Evolutionary conservation across 2,888 invertebrate species (phyloP).

Genomic region (Caenorhabditis sinica): DNA sequence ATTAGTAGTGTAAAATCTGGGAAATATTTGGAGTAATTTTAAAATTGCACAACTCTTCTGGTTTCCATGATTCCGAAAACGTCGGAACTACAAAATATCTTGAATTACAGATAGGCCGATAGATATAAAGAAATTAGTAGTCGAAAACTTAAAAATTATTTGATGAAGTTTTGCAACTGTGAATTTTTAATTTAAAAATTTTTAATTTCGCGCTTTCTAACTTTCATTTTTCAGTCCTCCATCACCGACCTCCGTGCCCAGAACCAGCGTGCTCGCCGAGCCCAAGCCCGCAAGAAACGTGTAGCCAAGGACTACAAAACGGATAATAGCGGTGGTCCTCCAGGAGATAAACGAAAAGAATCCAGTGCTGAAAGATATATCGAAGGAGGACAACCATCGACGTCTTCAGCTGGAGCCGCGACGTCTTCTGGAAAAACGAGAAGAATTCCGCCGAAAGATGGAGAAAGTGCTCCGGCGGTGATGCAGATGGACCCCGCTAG

Average conservation of each 20-base stretch:
- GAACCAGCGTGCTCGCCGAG: constrained; percentile 51
- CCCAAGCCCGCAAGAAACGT: constrained; percentile 47
- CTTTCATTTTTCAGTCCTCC: constrained; percentile 51
- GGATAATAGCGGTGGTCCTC: not conserved
- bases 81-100: too few relatives aligned
- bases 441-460: constrained; percentile 51
- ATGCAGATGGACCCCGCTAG: constrained; percentile 51
- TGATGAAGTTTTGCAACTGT: too few relatives aligned
- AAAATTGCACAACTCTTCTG: too few relatives aligned
- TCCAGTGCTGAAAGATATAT: constrained; percentile 41
- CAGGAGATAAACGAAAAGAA: constrained; percentile 42
- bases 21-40: too few relatives aligned
- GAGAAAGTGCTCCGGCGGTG: constrained; percentile 53
- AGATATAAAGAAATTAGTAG: not conserved
- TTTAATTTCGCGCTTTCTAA: not conserved
- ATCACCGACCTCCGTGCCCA: constrained; percentile 53
- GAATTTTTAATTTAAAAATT: too few relatives aligned
- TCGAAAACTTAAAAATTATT: not conserved
- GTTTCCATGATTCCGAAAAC: too few relatives aligned
- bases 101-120: too few relatives aligned
- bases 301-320: constrained; percentile 43
- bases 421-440: constrained; percentile 16
- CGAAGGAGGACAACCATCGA: constrained; percentile 48
- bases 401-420: constrained; percentile 28
- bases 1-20: too few relatives aligned